These are phyloP conservation scores for Drosophila yooni DNA, from an alignment of 2,888 invertebrate species.

Conservation along the genomic window DNA sequence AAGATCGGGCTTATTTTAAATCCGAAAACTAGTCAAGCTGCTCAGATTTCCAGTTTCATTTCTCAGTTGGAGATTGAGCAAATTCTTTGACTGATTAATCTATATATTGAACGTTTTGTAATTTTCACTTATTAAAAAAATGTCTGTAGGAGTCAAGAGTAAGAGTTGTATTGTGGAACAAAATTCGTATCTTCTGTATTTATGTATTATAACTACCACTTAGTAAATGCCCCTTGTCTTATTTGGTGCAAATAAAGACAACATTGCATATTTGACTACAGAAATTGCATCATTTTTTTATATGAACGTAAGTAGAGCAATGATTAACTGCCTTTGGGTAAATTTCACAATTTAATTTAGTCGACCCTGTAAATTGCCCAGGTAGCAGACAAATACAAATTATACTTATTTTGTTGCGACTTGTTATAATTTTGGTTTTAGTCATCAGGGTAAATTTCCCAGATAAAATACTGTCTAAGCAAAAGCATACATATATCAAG, in stretches of 20 bases:
- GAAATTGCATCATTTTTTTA: constrained; percentile 24
- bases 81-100: not conserved
- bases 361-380: not conserved
- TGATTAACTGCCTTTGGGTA: not conserved
- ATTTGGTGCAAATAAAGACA: constrained; percentile 1
- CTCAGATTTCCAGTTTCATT: constrained; percentile 7
- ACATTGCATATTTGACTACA: constrained; percentile 17
- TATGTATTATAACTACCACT: constrained; percentile 36
- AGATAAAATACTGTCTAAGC: not conserved
- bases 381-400: not conserved
- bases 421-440: constrained; percentile 2
- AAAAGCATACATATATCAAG: not conserved
- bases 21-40: not conserved
- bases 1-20: not conserved
- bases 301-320: not conserved
- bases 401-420: not conserved
- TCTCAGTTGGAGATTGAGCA: not conserved
- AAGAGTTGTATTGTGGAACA: constrained; percentile 42
- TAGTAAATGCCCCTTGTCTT: constrained; percentile 1
- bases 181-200: constrained; percentile 50
- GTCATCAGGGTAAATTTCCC: not conserved
- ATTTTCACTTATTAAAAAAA: constrained; percentile 6
- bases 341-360: constrained; percentile 17
- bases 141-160: constrained; percentile 5
- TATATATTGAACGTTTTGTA: constrained; percentile 13